These are phyloP conservation scores for Mus caroli DNA, from an alignment of 2,797 vertebrate species.

Conservation along the genomic window DNA sequence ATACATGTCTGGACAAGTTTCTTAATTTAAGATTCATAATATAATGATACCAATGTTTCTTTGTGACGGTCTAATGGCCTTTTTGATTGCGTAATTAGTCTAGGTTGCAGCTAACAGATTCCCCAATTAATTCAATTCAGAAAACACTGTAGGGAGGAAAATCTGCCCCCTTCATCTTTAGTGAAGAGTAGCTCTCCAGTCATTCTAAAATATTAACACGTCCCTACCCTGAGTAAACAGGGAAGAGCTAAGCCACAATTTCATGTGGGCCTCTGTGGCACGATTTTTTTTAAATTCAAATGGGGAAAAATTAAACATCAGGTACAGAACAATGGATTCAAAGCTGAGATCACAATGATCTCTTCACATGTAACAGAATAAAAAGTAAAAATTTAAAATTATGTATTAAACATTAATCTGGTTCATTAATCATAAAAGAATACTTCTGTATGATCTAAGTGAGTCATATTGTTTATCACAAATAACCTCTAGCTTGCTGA, in stretches of 20 bases:
- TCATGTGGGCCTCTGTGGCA: not conserved
- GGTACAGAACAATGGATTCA: not conserved
- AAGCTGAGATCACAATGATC: conserved; percentile 18
- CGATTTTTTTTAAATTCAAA: not conserved
- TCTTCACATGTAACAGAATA: conserved; percentile 3
- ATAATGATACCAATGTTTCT: conserved; percentile 58
- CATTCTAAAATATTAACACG: not conserved
- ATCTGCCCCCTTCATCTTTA: not conserved
- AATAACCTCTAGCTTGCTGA: not conserved
- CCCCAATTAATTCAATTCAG: conserved; percentile 21
- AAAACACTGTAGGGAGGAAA: not conserved
- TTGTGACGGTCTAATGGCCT: not conserved
- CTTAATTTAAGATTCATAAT: conserved; percentile 49
- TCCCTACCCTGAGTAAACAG: not conserved
- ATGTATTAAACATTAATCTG: conserved; percentile 51
- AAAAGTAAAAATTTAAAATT: conserved; percentile 52
- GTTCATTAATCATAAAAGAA: conserved; percentile 9
- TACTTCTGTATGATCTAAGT: not conserved
- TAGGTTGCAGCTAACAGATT: not conserved
- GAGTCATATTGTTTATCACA: not conserved
- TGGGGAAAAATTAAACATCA: not conserved
- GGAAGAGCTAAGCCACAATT: not conserved
- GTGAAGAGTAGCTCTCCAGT: not conserved
- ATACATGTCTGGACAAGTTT: conserved; percentile 24
- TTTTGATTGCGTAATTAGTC: conserved; percentile 49